Base-by-base conservation (phyloP, 2,888 invertebrate genomes). In the Epirrhoe tristata region DNA sequence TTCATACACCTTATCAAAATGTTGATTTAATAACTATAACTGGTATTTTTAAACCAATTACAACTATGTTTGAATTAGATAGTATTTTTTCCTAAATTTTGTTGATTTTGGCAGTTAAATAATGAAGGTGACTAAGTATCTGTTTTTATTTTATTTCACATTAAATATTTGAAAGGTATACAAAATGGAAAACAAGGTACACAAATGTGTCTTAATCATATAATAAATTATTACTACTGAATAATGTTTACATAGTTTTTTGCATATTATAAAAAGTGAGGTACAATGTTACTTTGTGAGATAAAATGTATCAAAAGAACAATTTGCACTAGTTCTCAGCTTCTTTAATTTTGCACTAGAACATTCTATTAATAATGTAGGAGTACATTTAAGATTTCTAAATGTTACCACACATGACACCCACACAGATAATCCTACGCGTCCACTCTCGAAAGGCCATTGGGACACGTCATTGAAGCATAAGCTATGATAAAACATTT, bases 401-500 rank as follows among this genome's bases (percentile, higher is more conserved):
- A 36, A 48, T 67, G 55, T 63, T 43, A 43, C 39, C 39, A 43
- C 1, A 36, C 36, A 43, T 57, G 16, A 54, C 67, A 60, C 74
- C 72, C 52, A 69, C 74, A 16, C 16, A 8, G 3, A 53, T 1
- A 36, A 62, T 64, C 73, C 71, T 58, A 74, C 71, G 58, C 70
- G 24, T 36, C 63, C 61, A 63, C 65, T 66, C 64, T 36, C 62
- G 57, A 56, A 66, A 58, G n/a, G 39, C 36, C 16, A 67, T 61
- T 69, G 69, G 67, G 61, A 63, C 73, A 73, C 71, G 71, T 71
- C 67, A 73, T 66, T 46, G 10, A 55, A 39, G 16, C 7, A 6
- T 48, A 43, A 12, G 39, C 39, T 16, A 16, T 14, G 48, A 48
- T 48, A 48, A 16, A 48, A 16, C 2, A 12, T 46, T 46, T n/a